A percentile compares a stretch with the other conserved stretches of the same genome.
phyloP scores from a whole-genome alignment of 2,113 vertebrate genomes.

The Pelobates fuscus region DNA sequence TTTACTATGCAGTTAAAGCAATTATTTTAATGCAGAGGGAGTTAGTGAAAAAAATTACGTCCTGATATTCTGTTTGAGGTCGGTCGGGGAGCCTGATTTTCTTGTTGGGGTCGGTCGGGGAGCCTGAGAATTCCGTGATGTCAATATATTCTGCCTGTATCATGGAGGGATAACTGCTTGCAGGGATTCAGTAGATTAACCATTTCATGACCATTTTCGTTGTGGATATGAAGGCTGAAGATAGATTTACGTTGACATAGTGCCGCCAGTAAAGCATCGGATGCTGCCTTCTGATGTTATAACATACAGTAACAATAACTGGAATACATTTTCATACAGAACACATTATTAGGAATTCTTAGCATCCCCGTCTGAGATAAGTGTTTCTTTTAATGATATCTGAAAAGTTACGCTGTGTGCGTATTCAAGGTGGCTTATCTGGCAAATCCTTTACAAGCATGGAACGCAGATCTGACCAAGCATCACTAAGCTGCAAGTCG shows the following conservation, averaged over 20 bases:
- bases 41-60: no score
- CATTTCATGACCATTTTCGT: no score
- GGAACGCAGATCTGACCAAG: neutral
- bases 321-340: neutral
- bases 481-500: neutral
- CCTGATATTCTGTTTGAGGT: no score
- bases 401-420: neutral
- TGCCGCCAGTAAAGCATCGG: neutral
- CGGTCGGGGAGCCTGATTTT: no score
- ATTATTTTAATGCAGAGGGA: no score
- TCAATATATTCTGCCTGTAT: no score
- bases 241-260: neutral
- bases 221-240: no score
- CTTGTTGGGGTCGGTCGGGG: no score
- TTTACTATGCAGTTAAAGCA: no score
- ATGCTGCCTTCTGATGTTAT: neutral
- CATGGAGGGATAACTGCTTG: no score
- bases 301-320: neutral
- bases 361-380: neutral
- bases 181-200: no score
- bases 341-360: neutral
- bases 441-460: constrained; percentile 8
- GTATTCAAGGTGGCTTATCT: constrained; percentile 4
- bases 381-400: constrained; percentile 5
- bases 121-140: no score